Conservation (phyloP, 2,888 invertebrate genomes). For the Andrena chrysosceles region DNA sequence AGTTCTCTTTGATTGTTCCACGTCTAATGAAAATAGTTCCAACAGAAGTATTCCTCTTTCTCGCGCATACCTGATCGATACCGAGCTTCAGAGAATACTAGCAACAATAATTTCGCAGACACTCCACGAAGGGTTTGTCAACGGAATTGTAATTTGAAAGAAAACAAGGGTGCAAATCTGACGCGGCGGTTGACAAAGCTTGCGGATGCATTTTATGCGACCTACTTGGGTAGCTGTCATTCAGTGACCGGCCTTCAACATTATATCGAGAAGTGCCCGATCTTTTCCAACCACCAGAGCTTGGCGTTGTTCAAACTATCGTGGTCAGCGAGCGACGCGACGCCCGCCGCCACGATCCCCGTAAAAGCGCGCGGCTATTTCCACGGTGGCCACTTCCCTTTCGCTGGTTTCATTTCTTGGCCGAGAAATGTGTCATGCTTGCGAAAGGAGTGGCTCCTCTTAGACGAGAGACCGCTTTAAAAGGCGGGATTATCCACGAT, state of each 20-base stretch:
- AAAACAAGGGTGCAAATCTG: slow-evolving; percentile 13
- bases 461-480: slow-evolving; percentile 25
- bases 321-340: slow-evolving; percentile 25
- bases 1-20: slow-evolving; percentile 12
- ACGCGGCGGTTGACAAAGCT: slow-evolving; percentile 5
- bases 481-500: slow-evolving; percentile 40
- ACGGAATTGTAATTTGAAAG: background rate
- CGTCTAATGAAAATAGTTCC: background rate
- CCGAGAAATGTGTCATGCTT: slow-evolving; percentile 53
- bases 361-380: slow-evolving; percentile 51
- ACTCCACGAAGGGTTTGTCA: background rate
- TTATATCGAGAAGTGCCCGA: slow-evolving; percentile 43
- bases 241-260: slow-evolving; percentile 33
- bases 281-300: slow-evolving; percentile 7
- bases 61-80: too few species aligned
- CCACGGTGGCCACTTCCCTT: slow-evolving; percentile 39
- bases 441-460: slow-evolving; percentile 34
- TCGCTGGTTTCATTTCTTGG: slow-evolving; percentile 30
- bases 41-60: background rate
- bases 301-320: slow-evolving; percentile 20
- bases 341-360: slow-evolving; percentile 21
- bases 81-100: too few species aligned
- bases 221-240: slow-evolving; percentile 45
- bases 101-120: background rate
- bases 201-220: slow-evolving; percentile 30